Conservation (phyloP, 2,113 vertebrate genomes). For the Bambusicola thoracicus region DNA sequence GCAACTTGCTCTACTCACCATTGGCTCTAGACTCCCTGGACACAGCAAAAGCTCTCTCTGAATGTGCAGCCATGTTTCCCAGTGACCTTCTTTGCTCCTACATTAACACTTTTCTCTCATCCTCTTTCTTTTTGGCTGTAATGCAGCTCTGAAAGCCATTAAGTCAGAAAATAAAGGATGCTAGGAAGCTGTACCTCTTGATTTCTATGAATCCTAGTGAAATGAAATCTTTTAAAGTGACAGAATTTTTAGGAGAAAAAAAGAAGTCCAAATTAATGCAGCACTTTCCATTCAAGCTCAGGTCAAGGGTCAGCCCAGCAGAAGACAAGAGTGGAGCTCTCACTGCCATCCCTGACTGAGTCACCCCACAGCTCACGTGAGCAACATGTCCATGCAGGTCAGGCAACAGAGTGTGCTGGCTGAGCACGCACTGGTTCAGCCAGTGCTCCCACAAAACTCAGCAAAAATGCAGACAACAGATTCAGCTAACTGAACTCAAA, state of each 20-base stretch:
- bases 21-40: not conserved
- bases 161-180: not conserved
- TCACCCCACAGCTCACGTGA: not conserved
- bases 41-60: not conserved
- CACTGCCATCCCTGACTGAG: fast-evolving
- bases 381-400: not conserved
- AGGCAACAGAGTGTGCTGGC: fast-evolving
- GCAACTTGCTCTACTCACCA: not conserved
- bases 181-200: not conserved
- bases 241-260: not conserved
- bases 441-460: not conserved
- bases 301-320: not conserved
- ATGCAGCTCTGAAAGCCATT: not conserved
- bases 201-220: not conserved
- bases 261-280: not conserved
- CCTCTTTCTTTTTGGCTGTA: not conserved
- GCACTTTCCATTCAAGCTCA: not conserved
- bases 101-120: not conserved
- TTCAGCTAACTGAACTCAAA: fast-evolving
- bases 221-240: not conserved
- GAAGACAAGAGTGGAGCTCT: not conserved
- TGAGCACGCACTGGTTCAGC: not conserved
- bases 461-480: no score
- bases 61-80: not conserved
- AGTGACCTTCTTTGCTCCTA: not conserved